phyloP scores from a whole-genome alignment of 2,888 invertebrate species.

The Ichneumoninae sp. region DNA sequence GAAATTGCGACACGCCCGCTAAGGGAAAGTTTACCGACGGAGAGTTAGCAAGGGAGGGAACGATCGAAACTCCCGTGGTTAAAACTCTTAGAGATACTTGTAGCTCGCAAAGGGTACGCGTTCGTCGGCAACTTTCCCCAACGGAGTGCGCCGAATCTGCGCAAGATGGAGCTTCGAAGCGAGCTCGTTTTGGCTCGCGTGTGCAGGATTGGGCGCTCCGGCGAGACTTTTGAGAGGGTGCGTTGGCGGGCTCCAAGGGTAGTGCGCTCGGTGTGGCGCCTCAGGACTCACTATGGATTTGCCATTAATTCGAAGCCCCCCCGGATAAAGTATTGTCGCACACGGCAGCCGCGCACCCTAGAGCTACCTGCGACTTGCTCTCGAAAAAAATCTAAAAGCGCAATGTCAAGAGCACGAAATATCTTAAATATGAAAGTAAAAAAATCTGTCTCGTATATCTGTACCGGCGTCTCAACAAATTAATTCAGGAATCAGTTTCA shows the following conservation, averaged over 20 bases:
- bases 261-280: slow-evolving; percentile 69
- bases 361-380: slow-evolving; percentile 66
- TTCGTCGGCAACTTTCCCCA: slow-evolving; percentile 59
- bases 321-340: slow-evolving; percentile 77
- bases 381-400: slow-evolving; percentile 59
- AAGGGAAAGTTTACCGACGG: slow-evolving; percentile 60
- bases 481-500: background rate
- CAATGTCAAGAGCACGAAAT: background rate
- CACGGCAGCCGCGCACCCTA: slow-evolving; percentile 70
- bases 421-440: too few species aligned
- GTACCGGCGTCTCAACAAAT: too few species aligned
- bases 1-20: background rate
- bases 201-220: slow-evolving; percentile 29
- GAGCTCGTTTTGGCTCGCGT: slow-evolving; percentile 31
- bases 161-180: slow-evolving; percentile 73
- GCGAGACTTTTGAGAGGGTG: slow-evolving; percentile 55
- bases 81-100: slow-evolving; percentile 51
- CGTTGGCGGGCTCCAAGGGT: slow-evolving; percentile 61
- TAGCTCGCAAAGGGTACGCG: slow-evolving; percentile 11
- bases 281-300: slow-evolving; percentile 80
- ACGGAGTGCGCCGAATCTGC: slow-evolving; percentile 57
- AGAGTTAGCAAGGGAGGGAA: background rate
- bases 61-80: slow-evolving; percentile 57
- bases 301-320: slow-evolving; percentile 80
- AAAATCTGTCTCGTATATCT: too few species aligned